A percentile compares a stretch with the other conserved stretches of the same genome.
Evolutionary conservation across 2,113 vertebrate genomes (phyloP).

Genomic region (Myrmecophaga tridactyla): DNA sequence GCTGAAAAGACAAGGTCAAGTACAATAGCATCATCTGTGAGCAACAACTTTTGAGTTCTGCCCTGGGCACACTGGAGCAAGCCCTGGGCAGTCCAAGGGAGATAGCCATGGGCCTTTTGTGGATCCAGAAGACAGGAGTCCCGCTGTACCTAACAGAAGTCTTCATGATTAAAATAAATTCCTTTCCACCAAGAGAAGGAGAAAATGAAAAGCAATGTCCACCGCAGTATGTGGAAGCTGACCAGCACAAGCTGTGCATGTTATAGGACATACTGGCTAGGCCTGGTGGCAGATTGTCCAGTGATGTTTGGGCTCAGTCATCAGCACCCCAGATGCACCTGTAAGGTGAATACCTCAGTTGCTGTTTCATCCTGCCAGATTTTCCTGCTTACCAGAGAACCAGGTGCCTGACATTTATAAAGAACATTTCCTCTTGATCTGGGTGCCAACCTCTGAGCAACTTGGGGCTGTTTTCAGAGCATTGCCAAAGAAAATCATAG

Average conservation of each 20-base stretch:
- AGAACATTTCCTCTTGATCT: not conserved
- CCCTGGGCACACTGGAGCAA: not conserved
- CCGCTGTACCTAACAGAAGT: fast-evolving
- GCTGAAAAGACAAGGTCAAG: not conserved
- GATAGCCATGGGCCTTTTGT: not conserved
- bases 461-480: fast-evolving
- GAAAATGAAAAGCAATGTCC: not conserved
- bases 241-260: not conserved
- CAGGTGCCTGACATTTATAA: not conserved
- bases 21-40: not conserved
- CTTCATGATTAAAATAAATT: not conserved
- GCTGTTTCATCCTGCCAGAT: fast-evolving
- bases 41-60: not conserved
- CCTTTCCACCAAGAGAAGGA: not conserved
- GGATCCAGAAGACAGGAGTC: not conserved
- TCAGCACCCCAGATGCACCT: fast-evolving
- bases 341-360: fast-evolving
- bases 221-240: not conserved
- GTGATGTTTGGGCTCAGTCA: not conserved
- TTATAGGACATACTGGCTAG: not conserved
- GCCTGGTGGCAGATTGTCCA: not conserved
- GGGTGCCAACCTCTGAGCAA: not conserved
- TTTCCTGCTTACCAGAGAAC: not conserved
- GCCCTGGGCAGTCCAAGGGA: not conserved
- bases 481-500: not conserved